phyloP scores from a whole-genome alignment of 2,797 vertebrate species.

The Sebastes umbrosus region DNA sequence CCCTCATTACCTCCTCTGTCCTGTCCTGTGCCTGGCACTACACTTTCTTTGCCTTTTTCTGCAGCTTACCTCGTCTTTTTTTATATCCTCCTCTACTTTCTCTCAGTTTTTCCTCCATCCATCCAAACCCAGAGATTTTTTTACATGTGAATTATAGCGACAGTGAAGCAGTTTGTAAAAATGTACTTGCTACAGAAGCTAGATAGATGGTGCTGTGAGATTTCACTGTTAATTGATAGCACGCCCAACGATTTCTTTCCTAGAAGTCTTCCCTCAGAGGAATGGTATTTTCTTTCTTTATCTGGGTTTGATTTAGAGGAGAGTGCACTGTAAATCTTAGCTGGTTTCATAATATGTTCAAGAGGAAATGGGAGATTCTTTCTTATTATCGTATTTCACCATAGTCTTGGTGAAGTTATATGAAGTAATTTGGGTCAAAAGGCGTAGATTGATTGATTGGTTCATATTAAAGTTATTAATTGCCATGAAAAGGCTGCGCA shows the following conservation, averaged over 20 bases:
- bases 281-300: slow-evolving; percentile 21
- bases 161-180: not conserved
- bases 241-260: not conserved
- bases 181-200: not conserved
- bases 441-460: not conserved
- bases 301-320: slow-evolving; percentile 28
- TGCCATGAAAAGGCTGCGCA: not conserved
- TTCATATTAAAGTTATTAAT: not conserved
- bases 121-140: too few relatives aligned
- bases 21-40: not conserved
- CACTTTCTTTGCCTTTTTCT: not conserved
- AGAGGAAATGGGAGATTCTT: not conserved
- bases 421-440: not conserved
- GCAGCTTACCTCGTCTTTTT: not conserved
- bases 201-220: slow-evolving; percentile 1
- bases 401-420: not conserved
- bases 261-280: slow-evolving; percentile 21
- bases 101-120: not conserved
- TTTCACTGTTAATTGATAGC: slow-evolving; percentile 10
- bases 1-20: not conserved
- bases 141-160: not conserved
- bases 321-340: not conserved
- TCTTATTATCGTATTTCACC: not conserved
- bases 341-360: slow-evolving; percentile 1
- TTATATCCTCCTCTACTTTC: not conserved